phyloP scores from a whole-genome alignment of 2,113 vertebrate species.

The Chaetops frenatus region DNA sequence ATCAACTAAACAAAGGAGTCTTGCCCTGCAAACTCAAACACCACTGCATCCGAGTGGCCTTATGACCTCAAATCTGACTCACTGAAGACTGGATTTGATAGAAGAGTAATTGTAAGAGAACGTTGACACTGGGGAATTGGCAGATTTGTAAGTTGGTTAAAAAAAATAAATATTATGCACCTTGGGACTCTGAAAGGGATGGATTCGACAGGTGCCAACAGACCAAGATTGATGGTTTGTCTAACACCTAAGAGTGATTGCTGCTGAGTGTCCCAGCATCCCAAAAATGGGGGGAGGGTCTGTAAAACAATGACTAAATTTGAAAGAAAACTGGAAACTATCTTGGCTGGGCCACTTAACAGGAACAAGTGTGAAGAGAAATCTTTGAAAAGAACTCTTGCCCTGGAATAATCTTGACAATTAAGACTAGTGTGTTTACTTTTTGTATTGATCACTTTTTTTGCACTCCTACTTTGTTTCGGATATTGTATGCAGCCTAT shows the following conservation, averaged over 20 bases:
- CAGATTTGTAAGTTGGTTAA: slow-evolving; percentile 50
- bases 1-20: slow-evolving; percentile 97
- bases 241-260: slow-evolving; percentile 54
- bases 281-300: slow-evolving; percentile 52
- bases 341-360: slow-evolving; percentile 68
- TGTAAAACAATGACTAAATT: slow-evolving; percentile 37
- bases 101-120: slow-evolving; percentile 60
- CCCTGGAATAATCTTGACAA: slow-evolving; percentile 84
- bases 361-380: slow-evolving; percentile 65
- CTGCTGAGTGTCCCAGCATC: slow-evolving; percentile 57
- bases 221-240: slow-evolving; percentile 58
- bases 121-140: slow-evolving; percentile 66
- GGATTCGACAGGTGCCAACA: slow-evolving; percentile 57
- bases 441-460: slow-evolving; percentile 77
- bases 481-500: slow-evolving; percentile 66
- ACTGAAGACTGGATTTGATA: slow-evolving; percentile 61
- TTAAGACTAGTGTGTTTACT: slow-evolving; percentile 78
- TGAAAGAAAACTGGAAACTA: slow-evolving; percentile 66
- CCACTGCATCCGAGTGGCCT: slow-evolving; percentile 95
- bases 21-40: slow-evolving; percentile 98
- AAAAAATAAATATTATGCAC: slow-evolving; percentile 46
- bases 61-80: slow-evolving; percentile 79
- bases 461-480: slow-evolving; percentile 75
- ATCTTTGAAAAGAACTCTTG: slow-evolving; percentile 74
- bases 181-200: slow-evolving; percentile 56